A percentile compares a stretch with the other conserved stretches of the same genome.
Conservation (phyloP, 2,797 vertebrate species). For the Crax fasciolata region DNA sequence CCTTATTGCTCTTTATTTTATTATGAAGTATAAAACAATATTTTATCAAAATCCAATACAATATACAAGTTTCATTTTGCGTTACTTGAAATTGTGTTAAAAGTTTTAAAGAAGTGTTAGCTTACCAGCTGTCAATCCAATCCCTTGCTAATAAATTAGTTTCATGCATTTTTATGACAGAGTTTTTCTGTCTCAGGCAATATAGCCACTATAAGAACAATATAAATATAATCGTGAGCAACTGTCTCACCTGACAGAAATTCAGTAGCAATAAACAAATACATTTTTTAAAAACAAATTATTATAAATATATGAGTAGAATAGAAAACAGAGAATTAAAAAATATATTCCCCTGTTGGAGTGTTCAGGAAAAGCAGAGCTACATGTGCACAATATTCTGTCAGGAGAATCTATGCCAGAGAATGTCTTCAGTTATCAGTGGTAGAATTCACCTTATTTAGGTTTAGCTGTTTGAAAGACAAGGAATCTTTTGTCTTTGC, state of each 20-base stretch:
- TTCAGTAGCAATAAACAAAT: neutral
- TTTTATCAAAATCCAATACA: conserved; percentile 26
- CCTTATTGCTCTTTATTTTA: neutral
- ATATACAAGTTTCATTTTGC: neutral
- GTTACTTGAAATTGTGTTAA: conserved; percentile 17
- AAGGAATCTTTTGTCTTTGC: neutral
- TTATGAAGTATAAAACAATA: conserved; percentile 33
- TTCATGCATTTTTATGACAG: neutral
- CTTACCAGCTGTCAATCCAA: conserved; percentile 29
- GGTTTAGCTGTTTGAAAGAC: neutral
- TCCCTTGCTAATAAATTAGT: conserved; percentile 2
- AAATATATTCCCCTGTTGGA: neutral
- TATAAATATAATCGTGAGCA: conserved; percentile 9
- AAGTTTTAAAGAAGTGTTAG: neutral
- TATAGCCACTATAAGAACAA: neutral
- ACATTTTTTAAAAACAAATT: neutral
- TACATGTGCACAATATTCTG: neutral
- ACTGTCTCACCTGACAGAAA: neutral
- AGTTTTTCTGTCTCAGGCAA: neutral
- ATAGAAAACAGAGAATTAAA: neutral
- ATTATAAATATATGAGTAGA: neutral
- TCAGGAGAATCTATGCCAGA: neutral
- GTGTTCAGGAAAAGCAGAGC: neutral
- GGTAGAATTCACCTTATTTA: neutral
- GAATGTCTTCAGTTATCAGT: neutral